Percentiles rank a stretch among this genome's conserved stretches.
Evolutionary conservation across 2,888 invertebrate genomes (phyloP).

Genomic region (Cantharis rufa): DNA sequence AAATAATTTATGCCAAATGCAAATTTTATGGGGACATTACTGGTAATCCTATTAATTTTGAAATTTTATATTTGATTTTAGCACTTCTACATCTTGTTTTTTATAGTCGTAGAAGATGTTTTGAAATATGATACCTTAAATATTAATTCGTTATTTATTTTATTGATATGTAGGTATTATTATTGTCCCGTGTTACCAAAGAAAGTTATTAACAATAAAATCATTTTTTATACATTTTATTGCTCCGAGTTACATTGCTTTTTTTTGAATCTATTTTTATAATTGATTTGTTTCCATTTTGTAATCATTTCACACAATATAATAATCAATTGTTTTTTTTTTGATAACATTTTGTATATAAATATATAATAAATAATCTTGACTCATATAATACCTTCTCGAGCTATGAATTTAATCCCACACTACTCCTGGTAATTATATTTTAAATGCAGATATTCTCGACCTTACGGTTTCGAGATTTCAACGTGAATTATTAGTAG

Average conservation of each 20-base stretch:
- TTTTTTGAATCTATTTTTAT: no score
- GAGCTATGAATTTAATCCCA: no score
- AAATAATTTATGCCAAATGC: background rate
- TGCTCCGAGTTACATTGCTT: background rate
- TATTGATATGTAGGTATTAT: background rate
- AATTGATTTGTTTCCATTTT: no score
- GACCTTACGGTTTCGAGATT: no score
- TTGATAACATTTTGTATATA: no score
- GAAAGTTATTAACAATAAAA: background rate
- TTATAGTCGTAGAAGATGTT: background rate
- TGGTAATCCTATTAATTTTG: background rate
- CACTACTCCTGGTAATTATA: no score
- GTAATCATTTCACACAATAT: no score
- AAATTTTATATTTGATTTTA: background rate
- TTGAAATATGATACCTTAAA: background rate
- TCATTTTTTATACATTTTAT: background rate
- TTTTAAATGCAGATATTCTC: no score
- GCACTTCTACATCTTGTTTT: background rate
- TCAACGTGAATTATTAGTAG: no score
- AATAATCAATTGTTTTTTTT: no score
- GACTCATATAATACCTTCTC: no score
- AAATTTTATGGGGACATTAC: background rate
- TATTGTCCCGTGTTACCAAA: background rate
- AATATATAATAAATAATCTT: no score
- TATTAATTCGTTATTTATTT: background rate